Base-by-base conservation (phyloP, 1,140 invertebrate genomes). In the Apis florea region DNA sequence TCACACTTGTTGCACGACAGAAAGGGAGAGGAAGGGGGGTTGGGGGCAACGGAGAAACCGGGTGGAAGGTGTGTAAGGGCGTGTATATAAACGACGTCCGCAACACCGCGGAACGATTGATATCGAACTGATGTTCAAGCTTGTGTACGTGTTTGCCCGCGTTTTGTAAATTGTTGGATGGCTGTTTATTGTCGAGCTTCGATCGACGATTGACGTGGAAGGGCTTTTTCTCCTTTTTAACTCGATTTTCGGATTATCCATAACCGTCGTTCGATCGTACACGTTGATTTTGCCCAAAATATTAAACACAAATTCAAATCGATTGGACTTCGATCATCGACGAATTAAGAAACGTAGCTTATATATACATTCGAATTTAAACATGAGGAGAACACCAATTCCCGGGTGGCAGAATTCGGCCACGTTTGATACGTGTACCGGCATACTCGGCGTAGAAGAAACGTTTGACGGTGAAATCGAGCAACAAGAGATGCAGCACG, bases 1-100 rank as follows among this genome's bases (percentile, higher is more conserved):
- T 83, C 82, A 84, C 90, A 90, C 89, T 90, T 90, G 90, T 90
- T 90, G 89, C 90, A 86, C 85, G 83, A 85, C 83, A 82, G 78
- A 83, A 79, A 83, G 73, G 79, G 79, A 84, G 81, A 79, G 80
- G 67, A 49, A 54, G 74, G 47, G 74, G 47, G 75, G 61, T 21
- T 2, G 59, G 40, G 40, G 40, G 76, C 9, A 21, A 67, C 11
- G 26, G 68, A 83, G 82, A 73, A 70, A 79, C 61, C 66, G 82
- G 51, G 68, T 51, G 68, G 31, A 54, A 21, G 63, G 24, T 63
- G 63, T 69, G 80, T 69, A 69, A 69, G 73, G 66, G n/a, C 19
- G 63, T 76, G 77, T 77, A 72, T 68, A 77, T 77, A 70, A 75
- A 80, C 71, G 74, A 67, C 79, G 51, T 17, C 63, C 59, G 58